Conservation (phyloP, 2,888 invertebrate species). For the Philereme vetulata region DNA sequence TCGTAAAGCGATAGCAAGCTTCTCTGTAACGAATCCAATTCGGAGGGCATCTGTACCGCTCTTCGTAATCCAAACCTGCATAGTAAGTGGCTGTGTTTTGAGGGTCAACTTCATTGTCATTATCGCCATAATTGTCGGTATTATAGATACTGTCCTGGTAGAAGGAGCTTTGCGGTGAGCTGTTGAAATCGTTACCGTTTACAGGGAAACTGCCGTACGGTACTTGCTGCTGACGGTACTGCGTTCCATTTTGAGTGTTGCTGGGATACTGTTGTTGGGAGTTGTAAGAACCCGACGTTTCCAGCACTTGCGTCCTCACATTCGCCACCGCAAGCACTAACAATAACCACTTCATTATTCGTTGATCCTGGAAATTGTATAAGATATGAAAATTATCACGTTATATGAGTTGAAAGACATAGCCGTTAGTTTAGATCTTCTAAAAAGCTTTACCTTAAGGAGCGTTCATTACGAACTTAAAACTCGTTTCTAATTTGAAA, state of each 20-base stretch:
- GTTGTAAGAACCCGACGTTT: conserved; percentile 59
- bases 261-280: conserved; percentile 59
- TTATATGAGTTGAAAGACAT: conserved; percentile 3
- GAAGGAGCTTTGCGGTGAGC: conserved; percentile 69
- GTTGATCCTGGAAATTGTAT: conserved; percentile 44
- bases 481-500: conserved; percentile 52
- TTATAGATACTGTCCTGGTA: conserved; percentile 65
- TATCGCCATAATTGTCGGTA: conserved; percentile 62
- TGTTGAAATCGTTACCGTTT: conserved; percentile 64
- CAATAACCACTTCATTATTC: conserved; percentile 62
- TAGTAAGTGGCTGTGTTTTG: conserved; percentile 70
- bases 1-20: conserved; percentile 95
- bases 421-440: not conserved
- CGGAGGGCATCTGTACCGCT: conserved; percentile 88
- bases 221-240: conserved; percentile 63
- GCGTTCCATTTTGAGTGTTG: conserved; percentile 58
- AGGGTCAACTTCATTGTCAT: conserved; percentile 70
- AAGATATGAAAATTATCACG: not conserved
- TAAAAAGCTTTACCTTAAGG: conserved; percentile 25
- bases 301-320: conserved; percentile 63
- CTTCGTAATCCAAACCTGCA: conserved; percentile 73
- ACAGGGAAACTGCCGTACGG: conserved; percentile 75
- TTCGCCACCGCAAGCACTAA: conserved; percentile 58
- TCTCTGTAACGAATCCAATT: conserved; percentile 93
- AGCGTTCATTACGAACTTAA: conserved; percentile 39